Base-by-base conservation (phyloP, 2,888 invertebrate genomes). In the Crepidodera aurea region DNA sequence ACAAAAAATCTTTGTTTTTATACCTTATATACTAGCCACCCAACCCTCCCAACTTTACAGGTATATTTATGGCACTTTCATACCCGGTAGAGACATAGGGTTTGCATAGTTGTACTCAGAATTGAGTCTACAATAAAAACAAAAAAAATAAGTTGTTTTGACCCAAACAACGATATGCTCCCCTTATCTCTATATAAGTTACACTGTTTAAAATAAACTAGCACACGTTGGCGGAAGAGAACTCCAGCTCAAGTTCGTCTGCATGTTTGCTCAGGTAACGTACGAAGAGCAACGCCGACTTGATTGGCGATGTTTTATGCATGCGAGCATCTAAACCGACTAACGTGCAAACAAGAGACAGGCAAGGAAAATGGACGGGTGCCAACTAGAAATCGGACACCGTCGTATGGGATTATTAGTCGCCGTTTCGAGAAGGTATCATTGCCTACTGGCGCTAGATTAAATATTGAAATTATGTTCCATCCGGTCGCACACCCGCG, bases 231-330 rank as follows among this genome's bases (percentile, higher is more conserved):
- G 40, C 10, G 18, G 4, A 40, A 40, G 1, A 40, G 40, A 16
- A 1, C 2, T 40, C 18, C 40, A 10, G 18, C 40, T 18, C 6
- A 1, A 3, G 15, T 54, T 54, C 44, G 42, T 54, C 44, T 54
- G 42, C 54, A 57, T 57, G 48, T 57, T 57, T 48, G 48, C 34
- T 57, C 22, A 57, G 57, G 57, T 51, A 62, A 57, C 61, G 56
- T 62, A 57, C 55, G 42, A 37, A 37, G 40, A 46, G 37, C 55
- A 55, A 50, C 48, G 55, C 55, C 40, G 29, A 44, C 51, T 51
- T 62, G 62, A 62, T 62, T 62, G 62, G 51, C 32, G 39, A 62
- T 62, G 57, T 62, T 57, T 62, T 62, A 62, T 62, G 62, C 57
- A 62, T 62, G 29, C 15, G 39, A 51, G 51, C 39, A 50, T 39